A percentile compares a stretch with the other conserved stretches of the same genome.
Conservation (phyloP, 2,113 vertebrate genomes). For the Tichodroma muraria region DNA sequence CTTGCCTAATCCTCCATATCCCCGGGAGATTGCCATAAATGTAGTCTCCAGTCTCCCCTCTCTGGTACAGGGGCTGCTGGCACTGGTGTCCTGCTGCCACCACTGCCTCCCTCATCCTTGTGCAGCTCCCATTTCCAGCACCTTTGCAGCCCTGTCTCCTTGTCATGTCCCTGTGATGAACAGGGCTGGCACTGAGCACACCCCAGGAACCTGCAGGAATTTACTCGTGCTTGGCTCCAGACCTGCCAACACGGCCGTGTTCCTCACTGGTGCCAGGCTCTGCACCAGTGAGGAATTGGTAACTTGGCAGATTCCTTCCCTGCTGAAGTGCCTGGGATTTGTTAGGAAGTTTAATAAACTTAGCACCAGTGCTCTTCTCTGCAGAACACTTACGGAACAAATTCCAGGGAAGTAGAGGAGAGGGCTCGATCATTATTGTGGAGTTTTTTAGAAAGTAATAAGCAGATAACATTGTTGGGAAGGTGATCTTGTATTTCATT, state of each 20-base stretch:
- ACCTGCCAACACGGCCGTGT: fast-evolving
- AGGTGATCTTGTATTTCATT: neutral
- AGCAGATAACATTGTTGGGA: neutral
- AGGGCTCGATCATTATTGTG: neutral
- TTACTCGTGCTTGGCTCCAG: neutral
- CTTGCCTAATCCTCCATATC: neutral
- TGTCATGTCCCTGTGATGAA: neutral
- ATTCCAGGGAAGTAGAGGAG: neutral
- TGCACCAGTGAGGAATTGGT: neutral
- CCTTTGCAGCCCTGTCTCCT: neutral
- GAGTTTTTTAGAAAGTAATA: neutral
- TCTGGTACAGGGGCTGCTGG: neutral
- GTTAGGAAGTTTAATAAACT: neutral
- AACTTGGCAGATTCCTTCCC: neutral
- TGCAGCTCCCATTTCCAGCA: neutral
- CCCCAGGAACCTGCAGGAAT: neutral
- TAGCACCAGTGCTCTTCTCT: neutral
- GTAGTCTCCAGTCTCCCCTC: neutral
- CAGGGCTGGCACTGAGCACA: neutral
- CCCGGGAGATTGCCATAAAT: neutral
- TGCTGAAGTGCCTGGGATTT: neutral
- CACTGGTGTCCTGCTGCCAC: neutral
- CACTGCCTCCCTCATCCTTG: fast-evolving
- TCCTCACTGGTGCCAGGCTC: fast-evolving
- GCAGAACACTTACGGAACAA: neutral